Percentiles rank a stretch among this genome's conserved stretches.
phyloP scores from a whole-genome alignment of 2,888 invertebrate species.

The Nasonia oneida region DNA sequence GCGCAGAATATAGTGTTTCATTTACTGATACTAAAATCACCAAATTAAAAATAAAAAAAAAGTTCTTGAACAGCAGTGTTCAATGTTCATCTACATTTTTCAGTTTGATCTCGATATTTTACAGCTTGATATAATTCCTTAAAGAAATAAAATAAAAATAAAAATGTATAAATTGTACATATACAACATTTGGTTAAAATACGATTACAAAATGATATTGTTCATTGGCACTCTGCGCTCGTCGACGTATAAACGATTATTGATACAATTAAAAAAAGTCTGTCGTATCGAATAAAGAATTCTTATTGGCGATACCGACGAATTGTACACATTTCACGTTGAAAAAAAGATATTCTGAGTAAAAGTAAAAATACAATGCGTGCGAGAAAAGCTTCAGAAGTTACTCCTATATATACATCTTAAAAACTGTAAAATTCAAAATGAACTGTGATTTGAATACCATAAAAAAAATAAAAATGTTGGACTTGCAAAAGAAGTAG shows the following conservation, averaged over 20 bases:
- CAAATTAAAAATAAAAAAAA: constrained; percentile 62
- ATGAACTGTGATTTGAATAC: constrained; percentile 30
- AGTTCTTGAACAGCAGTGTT: constrained; percentile 41
- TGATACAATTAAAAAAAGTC: constrained; percentile 52
- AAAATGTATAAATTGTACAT: constrained; percentile 62
- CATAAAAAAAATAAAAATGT: constrained; percentile 20
- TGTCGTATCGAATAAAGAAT: constrained; percentile 52
- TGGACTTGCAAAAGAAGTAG: constrained; percentile 22
- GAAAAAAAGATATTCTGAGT: constrained; percentile 60
- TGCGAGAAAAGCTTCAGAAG: constrained; percentile 31
- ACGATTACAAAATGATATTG: constrained; percentile 63
- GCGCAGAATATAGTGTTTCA: constrained; percentile 57
- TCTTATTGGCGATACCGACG: constrained; percentile 47
- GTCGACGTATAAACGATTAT: constrained; percentile 54
- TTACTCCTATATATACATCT: constrained; percentile 57
- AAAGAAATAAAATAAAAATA: constrained; percentile 62
- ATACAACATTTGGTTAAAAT: constrained; percentile 63
- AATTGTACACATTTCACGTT: constrained; percentile 55
- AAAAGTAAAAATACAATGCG: constrained; percentile 60
- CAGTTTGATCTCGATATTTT: constrained; percentile 58
- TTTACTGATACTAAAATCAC: constrained; percentile 59
- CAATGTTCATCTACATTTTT: constrained; percentile 58
- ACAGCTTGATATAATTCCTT: constrained; percentile 55
- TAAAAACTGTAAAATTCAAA: constrained; percentile 54
- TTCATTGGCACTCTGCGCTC: constrained; percentile 64